These are phyloP conservation scores for Sphyrna mokarran DNA, from an alignment of 2,113 vertebrate genomes.

Conservation along the genomic window DNA sequence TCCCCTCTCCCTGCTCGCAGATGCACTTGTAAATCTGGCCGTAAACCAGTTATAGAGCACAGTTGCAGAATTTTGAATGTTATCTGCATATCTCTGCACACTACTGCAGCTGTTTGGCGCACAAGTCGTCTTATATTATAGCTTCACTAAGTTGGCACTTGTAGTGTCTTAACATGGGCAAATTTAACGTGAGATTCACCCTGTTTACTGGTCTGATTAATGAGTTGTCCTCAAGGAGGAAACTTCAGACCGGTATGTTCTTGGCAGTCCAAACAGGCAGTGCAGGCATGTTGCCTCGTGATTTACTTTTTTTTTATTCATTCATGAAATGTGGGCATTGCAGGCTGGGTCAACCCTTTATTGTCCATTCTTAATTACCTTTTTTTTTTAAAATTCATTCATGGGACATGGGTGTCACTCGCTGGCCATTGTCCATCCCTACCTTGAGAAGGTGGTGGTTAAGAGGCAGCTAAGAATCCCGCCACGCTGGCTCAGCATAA, in stretches of 20 bases:
- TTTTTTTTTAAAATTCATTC: no score
- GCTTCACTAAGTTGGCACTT: no score
- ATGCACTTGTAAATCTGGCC: not conserved
- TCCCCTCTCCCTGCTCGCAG: not conserved
- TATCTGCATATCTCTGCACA: no score
- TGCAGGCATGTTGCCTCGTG: not conserved
- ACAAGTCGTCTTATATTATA: no score
- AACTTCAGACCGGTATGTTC: not conserved
- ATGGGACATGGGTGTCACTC: no score
- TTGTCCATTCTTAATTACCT: no score
- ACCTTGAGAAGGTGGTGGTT: no score
- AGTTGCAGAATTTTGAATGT: not conserved
- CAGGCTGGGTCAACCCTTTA: no score
- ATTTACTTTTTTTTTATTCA: not conserved
- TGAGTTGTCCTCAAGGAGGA: not conserved
- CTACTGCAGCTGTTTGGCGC: no score
- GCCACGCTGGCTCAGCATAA: not conserved
- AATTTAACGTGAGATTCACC: not conserved
- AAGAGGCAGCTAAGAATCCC: no score
- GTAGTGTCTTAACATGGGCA: not conserved
- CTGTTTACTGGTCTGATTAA: not conserved
- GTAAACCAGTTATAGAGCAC: not conserved
- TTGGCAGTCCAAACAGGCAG: not conserved
- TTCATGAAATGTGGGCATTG: no score
- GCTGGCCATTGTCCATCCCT: not conserved